These are phyloP conservation scores for Drosophila parabipectinata DNA, from an alignment of 1,140 invertebrate genomes.

Conservation along the genomic window DNA sequence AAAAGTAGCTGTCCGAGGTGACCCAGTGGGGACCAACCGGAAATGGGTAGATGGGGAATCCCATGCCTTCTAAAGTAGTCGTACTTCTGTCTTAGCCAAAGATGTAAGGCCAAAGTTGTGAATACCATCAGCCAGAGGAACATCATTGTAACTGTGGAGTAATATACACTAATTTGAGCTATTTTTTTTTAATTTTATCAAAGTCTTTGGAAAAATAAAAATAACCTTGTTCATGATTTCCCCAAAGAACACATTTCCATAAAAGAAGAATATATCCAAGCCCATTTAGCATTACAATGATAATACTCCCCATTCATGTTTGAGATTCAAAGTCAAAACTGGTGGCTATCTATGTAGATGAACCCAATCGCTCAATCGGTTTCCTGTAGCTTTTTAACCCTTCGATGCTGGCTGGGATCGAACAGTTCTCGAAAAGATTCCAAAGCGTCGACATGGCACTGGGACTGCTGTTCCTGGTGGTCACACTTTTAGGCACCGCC, in stretches of 20 bases:
- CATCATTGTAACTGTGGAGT: conserved; percentile 1
- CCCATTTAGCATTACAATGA: conserved; percentile 23
- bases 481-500: conserved; percentile 16
- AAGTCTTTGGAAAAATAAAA: neutral
- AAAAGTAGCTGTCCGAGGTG: conserved; percentile 60
- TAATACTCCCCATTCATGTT: conserved; percentile 10
- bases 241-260: neutral
- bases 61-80: conserved; percentile 54
- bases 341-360: conserved; percentile 26
- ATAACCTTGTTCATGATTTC: conserved; percentile 8
- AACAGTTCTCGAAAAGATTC: conserved; percentile 19
- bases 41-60: conserved; percentile 48
- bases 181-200: neutral
- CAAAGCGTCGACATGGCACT: conserved; percentile 36
- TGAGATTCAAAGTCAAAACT: conserved; percentile 25
- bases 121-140: conserved; percentile 28
- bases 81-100: conserved; percentile 49
- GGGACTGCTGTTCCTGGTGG: conserved; percentile 22
- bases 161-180: neutral
- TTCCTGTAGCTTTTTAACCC: conserved; percentile 13
- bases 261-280: conserved; percentile 1
- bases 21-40: conserved; percentile 61
- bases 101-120: conserved; percentile 11
- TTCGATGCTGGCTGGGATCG: neutral
- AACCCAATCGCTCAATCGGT: conserved; percentile 9